These are phyloP conservation scores for Fissipunctia ypsillon DNA, from an alignment of 2,888 invertebrate genomes.

Conservation along the genomic window DNA sequence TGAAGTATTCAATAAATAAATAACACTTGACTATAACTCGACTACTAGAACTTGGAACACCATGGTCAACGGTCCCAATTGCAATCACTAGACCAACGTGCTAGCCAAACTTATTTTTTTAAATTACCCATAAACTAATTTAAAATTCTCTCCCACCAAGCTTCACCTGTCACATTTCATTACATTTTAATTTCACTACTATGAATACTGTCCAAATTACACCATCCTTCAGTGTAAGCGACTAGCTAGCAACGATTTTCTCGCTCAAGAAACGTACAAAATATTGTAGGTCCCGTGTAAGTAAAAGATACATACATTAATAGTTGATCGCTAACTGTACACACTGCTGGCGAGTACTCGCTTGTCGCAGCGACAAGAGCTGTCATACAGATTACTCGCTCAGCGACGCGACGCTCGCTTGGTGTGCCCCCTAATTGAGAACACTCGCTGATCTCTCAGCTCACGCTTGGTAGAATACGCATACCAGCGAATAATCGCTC, in stretches of 20 bases:
- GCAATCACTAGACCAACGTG: too few species aligned
- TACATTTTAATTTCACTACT: conserved; percentile 41
- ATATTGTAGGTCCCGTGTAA: background rate
- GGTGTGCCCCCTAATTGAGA: too few species aligned
- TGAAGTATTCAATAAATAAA: too few species aligned
- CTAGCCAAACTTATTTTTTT: background rate
- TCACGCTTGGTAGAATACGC: too few species aligned
- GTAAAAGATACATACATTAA: background rate
- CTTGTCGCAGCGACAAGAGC: background rate
- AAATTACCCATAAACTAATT: background rate
- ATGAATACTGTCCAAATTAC: conserved; percentile 29
- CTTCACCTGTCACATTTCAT: conserved; percentile 11
- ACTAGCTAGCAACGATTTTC: background rate
- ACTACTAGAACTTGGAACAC: background rate
- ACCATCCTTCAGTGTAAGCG: conserved; percentile 9
- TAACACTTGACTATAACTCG: too few species aligned
- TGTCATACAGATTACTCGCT: background rate
- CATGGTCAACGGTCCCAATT: background rate
- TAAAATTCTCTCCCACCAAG: background rate
- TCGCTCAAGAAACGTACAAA: background rate
- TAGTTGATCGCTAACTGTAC: background rate
- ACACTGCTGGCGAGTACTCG: background rate
- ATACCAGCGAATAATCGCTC: background rate
- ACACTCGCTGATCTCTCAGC: too few species aligned
- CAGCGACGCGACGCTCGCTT: background rate